Base-by-base conservation (phyloP, 2,113 vertebrate genomes). In the Phyllostomus hastatus region DNA sequence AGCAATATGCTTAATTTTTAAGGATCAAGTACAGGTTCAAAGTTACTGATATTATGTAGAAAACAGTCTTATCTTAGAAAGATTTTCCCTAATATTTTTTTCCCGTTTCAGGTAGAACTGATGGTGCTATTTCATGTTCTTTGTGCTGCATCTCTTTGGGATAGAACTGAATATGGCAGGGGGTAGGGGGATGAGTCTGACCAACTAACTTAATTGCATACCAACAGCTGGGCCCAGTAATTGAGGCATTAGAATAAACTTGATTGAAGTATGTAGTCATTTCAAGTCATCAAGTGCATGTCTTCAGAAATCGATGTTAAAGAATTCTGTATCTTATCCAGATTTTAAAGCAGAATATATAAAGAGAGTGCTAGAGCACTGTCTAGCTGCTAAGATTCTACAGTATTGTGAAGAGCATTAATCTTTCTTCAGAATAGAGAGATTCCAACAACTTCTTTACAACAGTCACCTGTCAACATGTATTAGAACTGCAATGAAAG, bases 291-390 rank as follows among this genome's bases (percentile, higher is more conserved):
- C 22, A 84, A 84, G 48, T 78, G 0, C 12, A 11, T 90, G 10
- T 66, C 38, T 93, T 91, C 11, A 84, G 64, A 20, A 91, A 79
- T 87, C 87, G 31, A 72, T 92, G 94, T 87, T 70, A 66, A 90
- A 96, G 66, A 92, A 76, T 67, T 95, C 24, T n/a, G 1, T 78
- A 43, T 79, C 33, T 82, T 91, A 75, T 6, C 69, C 31, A 76
- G 70, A 80, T 88, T 94, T 95, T 67, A 83, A 89, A 90, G 66
- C 76, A n/a, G 17, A 43, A 64, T 75, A 61, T 79, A 33, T 83
- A 61, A 57, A 81, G 61, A 79, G 16, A 83, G 24, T 48, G 3
- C 20, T 67, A 84, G 54, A 73, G 11, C 41, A 85, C 5, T 87
- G 0, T 87, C 8, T 54, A 46, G 76, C 38, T 73, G 20, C 22